Base-by-base conservation (phyloP, 2,113 vertebrate species). In the Carassius gibelio region DNA sequence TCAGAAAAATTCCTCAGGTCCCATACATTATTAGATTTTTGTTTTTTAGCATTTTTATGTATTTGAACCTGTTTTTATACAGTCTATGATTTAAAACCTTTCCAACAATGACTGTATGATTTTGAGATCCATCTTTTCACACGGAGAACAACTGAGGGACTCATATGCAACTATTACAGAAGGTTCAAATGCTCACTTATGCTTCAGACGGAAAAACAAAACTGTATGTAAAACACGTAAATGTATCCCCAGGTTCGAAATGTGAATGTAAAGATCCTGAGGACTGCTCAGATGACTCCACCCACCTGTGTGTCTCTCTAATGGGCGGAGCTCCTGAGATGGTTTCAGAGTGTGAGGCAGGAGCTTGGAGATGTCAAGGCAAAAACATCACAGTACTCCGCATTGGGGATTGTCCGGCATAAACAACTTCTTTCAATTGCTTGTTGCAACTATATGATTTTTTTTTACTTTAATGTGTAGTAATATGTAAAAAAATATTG, bases 341-440 rank as follows among this genome's bases (percentile, higher is more conserved):
- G 0, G 93, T 96, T 94, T 95, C 93, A 0, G 96, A 98, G 86
- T 99, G 98, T 0, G 93, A 96, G 88, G 94, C 91, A 0, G 96
- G 96, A 0, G 75, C 84, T 82, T 93, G 95, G 57, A 92, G 86
- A 42, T 99, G 97, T 87, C 87, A 2, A 0, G 96, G 96, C 2
- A 84, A 94, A 83, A 88, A 77, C 48, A 9, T 98, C 89, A 90
- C 77, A 0, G 82, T 98, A 30, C 88, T 94, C 90, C 87, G 90
- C 87, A 91, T 95, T 17, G 88, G 87, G 1, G 89, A 95, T 21
- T 99, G 97, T 30, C 61, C 75, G 23, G 9, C 81, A 34, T 87
- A 30, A 89, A 38, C 6, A 10, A 38, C 59, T 30, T 17, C 26
- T 15, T 26, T 80, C 3, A 45, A 8, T 30, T 2, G n/a, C 3